Conservation (phyloP, 2,888 invertebrate species). For the Trissoscelio sp. region DNA sequence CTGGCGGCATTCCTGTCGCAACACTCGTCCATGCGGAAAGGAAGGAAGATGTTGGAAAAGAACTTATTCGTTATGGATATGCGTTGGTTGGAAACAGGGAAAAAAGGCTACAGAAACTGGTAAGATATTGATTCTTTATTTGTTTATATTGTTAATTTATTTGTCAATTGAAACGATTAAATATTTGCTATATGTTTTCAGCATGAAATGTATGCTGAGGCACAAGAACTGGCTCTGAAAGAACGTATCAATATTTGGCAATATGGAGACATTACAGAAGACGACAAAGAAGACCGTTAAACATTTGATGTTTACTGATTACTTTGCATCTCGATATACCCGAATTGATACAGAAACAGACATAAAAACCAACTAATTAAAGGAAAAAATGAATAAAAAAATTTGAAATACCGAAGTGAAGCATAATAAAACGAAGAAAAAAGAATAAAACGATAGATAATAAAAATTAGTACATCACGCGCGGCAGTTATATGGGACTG, state of each 20-base stretch:
- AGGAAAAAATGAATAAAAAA: conserved; percentile 1
- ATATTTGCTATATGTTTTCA: conserved; percentile 75
- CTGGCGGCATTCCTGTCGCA: conserved; percentile 84
- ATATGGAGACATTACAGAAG: conserved; percentile 99
- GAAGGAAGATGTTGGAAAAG: conserved; percentile 89
- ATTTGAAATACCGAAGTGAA: conserved; percentile 10
- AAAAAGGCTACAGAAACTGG: conserved; percentile 90
- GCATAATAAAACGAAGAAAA: conserved; percentile 51
- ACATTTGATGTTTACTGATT: conserved; percentile 11
- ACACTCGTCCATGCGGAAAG: conserved; percentile 86
- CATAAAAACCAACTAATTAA: neutral
- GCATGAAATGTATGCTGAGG: conserved; percentile 91
- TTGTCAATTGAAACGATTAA: too few relatives aligned
- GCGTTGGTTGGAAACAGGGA: conserved; percentile 93
- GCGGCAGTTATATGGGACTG: conserved; percentile 44
- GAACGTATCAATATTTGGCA: conserved; percentile 97
- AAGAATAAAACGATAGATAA: neutral
- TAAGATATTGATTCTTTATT: too few relatives aligned
- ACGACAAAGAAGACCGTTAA: conserved; percentile 86
- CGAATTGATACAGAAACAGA: conserved; percentile 36
- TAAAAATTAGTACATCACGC: conserved; percentile 20
- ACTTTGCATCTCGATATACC: conserved; percentile 30
- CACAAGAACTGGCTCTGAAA: conserved; percentile 94
- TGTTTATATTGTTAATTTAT: conserved; percentile 8
- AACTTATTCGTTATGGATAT: conserved; percentile 93